These are phyloP conservation scores for Mus spicilegus DNA, from an alignment of 2,113 vertebrate genomes.

Conservation along the genomic window DNA sequence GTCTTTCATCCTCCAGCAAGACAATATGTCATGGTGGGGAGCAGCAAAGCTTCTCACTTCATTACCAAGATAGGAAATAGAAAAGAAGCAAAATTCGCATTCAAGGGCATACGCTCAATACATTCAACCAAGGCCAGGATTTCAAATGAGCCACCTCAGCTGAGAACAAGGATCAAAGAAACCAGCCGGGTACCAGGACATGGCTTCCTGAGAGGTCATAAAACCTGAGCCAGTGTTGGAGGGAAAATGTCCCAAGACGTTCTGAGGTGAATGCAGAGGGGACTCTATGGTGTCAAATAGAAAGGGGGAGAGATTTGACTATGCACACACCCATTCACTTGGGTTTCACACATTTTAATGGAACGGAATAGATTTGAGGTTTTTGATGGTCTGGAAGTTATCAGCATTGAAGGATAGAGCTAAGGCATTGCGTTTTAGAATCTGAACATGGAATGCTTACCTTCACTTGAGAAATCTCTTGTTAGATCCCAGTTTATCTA, in stretches of 20 bases:
- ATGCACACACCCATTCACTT: background rate
- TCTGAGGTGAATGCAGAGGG: background rate
- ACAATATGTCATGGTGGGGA: background rate
- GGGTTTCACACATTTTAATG: background rate
- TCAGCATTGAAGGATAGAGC: background rate
- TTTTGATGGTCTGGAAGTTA: constrained; percentile 9
- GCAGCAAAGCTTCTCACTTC: background rate
- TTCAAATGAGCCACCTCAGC: background rate
- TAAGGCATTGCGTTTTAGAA: constrained; percentile 31
- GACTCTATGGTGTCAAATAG: background rate
- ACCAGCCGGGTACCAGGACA: background rate
- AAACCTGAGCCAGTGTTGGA: background rate
- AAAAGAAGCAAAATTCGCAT: background rate
- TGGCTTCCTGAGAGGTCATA: background rate
- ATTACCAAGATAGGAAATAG: background rate
- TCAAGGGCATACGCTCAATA: background rate
- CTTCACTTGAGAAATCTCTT: background rate
- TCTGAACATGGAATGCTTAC: background rate
- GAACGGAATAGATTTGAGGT: background rate
- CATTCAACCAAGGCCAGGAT: background rate
- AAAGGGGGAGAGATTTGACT: background rate
- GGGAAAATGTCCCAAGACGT: background rate
- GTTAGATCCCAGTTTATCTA: background rate
- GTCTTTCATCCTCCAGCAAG: background rate
- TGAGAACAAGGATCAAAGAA: background rate